Percentiles rank a stretch among this genome's conserved stretches.
Conservation (phyloP, 2,888 invertebrate species). For the Psylliodes chrysocephalus region DNA sequence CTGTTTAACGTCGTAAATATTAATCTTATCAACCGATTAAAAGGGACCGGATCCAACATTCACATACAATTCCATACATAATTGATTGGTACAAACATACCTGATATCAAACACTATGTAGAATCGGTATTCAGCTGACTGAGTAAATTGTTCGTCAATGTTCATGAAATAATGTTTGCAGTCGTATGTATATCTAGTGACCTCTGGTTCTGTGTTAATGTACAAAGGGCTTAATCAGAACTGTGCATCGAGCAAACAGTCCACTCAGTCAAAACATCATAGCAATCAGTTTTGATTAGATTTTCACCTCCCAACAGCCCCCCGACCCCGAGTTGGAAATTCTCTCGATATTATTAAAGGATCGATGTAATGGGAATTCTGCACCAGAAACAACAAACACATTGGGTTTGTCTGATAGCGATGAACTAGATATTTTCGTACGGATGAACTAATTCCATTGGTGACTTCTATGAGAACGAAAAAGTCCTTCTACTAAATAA, state of each 20-base stretch:
- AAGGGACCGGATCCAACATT: background rate
- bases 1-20: background rate
- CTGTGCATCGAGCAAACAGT: slow-evolving; percentile 59
- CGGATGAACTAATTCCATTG: slow-evolving; percentile 1
- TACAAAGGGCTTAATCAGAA: slow-evolving; percentile 60
- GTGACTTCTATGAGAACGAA: no score
- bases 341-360: slow-evolving; percentile 36
- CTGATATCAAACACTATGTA: slow-evolving; percentile 37
- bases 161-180: slow-evolving; percentile 55
- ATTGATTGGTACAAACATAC: slow-evolving; percentile 30
- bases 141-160: slow-evolving; percentile 54
- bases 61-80: background rate
- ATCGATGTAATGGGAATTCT: slow-evolving; percentile 41
- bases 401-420: slow-evolving; percentile 12
- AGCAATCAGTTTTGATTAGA: slow-evolving; percentile 65
- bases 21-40: background rate
- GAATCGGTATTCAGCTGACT: slow-evolving; percentile 49
- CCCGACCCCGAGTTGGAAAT: slow-evolving; percentile 45
- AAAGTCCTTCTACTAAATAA: no score
- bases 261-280: slow-evolving; percentile 64
- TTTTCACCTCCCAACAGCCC: slow-evolving; percentile 55
- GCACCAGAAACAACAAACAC: slow-evolving; percentile 51
- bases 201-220: slow-evolving; percentile 56
- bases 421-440: slow-evolving; percentile 13
- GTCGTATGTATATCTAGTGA: slow-evolving; percentile 54